A percentile compares a stretch with the other conserved stretches of the same genome.
phyloP scores from a whole-genome alignment of 2,797 vertebrate species.

The Octomys mimax region DNA sequence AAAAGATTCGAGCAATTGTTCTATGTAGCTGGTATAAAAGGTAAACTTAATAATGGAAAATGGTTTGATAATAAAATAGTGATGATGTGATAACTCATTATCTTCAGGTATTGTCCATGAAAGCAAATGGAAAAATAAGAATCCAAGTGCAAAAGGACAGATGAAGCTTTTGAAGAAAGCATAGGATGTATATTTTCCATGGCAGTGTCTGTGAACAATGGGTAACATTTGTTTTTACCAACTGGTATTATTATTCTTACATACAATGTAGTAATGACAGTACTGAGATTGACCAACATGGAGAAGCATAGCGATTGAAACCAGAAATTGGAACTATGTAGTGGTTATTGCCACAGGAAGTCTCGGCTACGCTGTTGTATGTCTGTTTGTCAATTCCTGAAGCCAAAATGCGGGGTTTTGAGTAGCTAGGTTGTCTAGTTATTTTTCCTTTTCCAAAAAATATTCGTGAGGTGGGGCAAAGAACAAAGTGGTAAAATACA shows the following conservation, averaged over 20 bases:
- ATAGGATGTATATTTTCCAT: neutral
- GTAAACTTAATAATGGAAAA: neutral
- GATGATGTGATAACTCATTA: neutral
- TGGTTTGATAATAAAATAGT: neutral
- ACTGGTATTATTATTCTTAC: neutral
- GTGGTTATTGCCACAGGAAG: neutral
- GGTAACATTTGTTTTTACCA: neutral
- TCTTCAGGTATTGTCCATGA: neutral
- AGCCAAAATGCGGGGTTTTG: neutral
- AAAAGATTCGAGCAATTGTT: neutral
- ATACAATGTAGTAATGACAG: neutral
- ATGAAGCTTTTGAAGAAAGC: neutral
- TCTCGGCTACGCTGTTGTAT: neutral
- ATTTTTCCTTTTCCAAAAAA: neutral
- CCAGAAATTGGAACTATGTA: neutral
- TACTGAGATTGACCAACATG: neutral
- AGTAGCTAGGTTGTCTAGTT: neutral
- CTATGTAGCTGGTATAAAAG: neutral
- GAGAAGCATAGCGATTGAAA: neutral
- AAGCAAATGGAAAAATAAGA: neutral
- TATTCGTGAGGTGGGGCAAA: neutral
- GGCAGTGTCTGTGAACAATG: neutral
- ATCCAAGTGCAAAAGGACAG: neutral
- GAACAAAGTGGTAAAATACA: neutral
- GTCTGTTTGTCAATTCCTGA: neutral